Percentiles rank a stretch among this genome's conserved stretches.
These are phyloP conservation scores for Oncorhynchus masou DNA, from an alignment of 2,113 vertebrate genomes.

Conservation along the genomic window DNA sequence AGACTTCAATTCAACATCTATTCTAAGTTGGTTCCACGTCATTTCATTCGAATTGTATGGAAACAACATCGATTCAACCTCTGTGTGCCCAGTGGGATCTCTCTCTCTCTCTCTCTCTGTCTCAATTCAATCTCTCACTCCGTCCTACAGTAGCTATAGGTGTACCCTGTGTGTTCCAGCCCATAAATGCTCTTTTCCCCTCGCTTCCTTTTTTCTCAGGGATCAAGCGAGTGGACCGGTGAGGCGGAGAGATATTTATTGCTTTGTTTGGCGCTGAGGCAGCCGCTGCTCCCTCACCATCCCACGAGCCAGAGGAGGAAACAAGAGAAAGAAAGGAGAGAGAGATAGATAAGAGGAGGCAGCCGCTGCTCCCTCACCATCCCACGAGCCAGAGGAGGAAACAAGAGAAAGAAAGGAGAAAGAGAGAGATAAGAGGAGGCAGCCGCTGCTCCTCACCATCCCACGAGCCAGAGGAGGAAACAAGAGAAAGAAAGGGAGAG, in stretches of 20 bases:
- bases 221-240: conserved; percentile 65
- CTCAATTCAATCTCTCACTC: conserved; percentile 45
- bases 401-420: too few relatives aligned
- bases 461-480: too few relatives aligned
- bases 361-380: conserved; percentile 33
- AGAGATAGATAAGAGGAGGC: neutral
- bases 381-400: neutral
- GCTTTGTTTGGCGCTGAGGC: conserved; percentile 61
- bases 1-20: too few relatives aligned
- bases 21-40: too few relatives aligned
- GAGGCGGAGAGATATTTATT: conserved; percentile 59
- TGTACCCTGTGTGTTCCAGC: conserved; percentile 48
- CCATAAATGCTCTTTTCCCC: conserved; percentile 61
- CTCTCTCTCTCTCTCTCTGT: too few relatives aligned
- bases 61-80: too few relatives aligned
- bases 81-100: too few relatives aligned
- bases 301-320: neutral
- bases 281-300: conserved; percentile 36
- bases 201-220: conserved; percentile 55
- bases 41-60: too few relatives aligned
- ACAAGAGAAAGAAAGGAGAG: too few relatives aligned
- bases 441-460: too few relatives aligned
- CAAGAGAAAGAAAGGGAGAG: too few relatives aligned
- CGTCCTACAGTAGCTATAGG: conserved; percentile 22
- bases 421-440: neutral